phyloP scores from a whole-genome alignment of 2,797 vertebrate species.

The Distichodus sexfasciatus region DNA sequence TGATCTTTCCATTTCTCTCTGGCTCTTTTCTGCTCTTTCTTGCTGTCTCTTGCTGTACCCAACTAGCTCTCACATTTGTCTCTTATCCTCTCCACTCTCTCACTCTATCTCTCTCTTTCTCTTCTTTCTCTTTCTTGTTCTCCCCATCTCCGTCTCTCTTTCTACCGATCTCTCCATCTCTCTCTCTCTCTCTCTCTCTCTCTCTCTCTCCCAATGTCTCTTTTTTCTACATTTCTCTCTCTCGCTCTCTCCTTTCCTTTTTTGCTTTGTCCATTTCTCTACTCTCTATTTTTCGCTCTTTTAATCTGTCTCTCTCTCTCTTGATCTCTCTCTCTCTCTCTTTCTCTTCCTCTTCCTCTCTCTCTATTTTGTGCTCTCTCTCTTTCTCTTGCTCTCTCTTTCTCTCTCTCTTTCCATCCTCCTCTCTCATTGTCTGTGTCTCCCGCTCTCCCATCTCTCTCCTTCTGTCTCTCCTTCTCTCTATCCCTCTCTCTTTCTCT shows the following conservation, averaged over 20 bases:
- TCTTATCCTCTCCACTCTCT: neutral
- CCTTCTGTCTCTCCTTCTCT: neutral
- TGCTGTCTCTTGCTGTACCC: neutral
- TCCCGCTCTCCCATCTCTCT: neutral
- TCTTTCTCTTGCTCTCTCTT: neutral
- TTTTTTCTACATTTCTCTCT: neutral
- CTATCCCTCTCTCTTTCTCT: neutral
- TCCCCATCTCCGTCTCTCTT: neutral
- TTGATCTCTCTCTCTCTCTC: neutral
- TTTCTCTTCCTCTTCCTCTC: neutral
- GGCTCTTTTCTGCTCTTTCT: neutral
- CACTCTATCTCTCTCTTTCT: neutral
- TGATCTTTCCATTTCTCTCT: neutral
- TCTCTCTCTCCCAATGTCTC: neutral
- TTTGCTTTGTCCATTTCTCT: neutral
- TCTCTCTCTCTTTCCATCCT: conserved; percentile 17
- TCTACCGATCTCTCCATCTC: neutral
- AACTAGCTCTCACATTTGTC: too few species aligned
- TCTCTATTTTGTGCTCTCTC: neutral
- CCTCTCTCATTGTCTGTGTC: neutral
- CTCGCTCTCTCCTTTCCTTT: neutral
- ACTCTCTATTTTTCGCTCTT: neutral
- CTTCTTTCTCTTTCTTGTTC: neutral
- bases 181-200: neutral
- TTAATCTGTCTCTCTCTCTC: neutral